phyloP scores from a whole-genome alignment of 2,888 invertebrate genomes.

The Bursaphelenchus okinawaensis region DNA sequence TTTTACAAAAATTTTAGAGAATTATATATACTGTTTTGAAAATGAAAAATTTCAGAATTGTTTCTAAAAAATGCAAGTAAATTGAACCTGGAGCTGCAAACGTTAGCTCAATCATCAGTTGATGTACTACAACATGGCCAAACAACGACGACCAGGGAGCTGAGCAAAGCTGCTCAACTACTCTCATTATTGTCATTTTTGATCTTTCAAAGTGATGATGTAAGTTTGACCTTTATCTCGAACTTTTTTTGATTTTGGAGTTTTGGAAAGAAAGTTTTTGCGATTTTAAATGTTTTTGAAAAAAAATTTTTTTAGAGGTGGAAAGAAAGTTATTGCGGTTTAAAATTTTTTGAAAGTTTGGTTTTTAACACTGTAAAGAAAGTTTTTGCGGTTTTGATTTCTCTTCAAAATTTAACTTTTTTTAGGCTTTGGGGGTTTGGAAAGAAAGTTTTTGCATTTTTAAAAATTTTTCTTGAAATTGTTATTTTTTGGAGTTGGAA shows the following conservation, averaged over 20 bases:
- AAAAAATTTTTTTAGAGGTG: background rate
- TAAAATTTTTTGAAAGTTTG: no score
- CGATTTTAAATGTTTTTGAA: background rate
- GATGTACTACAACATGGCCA: background rate
- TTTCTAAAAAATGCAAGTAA: background rate
- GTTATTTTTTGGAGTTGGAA: no score
- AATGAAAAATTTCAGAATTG: constrained; percentile 7
- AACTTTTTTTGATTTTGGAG: no score
- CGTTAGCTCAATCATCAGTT: background rate
- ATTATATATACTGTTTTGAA: background rate
- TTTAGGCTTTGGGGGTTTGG: no score
- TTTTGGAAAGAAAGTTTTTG: background rate
- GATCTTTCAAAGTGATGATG: background rate
- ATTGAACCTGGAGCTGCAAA: constrained; percentile 1
- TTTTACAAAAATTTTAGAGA: no score
- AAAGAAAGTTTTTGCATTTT: background rate
- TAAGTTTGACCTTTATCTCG: background rate
- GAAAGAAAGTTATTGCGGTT: background rate
- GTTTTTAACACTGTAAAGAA: background rate
- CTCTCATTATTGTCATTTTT: background rate
- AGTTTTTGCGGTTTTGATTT: no score
- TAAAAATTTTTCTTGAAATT: background rate
- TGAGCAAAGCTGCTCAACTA: background rate
- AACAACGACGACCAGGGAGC: background rate
- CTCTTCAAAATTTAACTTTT: no score